Conservation (phyloP, 2,888 invertebrate genomes). For the Zygaena filipendulae region DNA sequence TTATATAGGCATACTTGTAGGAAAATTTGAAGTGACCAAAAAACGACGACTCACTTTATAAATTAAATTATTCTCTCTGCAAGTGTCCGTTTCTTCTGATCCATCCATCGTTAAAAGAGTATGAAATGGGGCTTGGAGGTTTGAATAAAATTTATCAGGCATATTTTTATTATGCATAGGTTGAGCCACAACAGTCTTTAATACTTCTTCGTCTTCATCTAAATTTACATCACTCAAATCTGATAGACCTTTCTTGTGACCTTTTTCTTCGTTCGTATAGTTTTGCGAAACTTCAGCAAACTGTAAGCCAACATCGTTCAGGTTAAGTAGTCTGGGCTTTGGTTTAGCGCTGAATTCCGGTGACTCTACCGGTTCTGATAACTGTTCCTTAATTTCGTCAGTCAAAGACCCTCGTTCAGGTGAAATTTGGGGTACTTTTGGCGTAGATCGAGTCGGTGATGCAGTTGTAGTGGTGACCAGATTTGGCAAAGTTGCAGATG, state of each 20-base stretch:
- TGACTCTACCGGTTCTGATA: slow-evolving; percentile 21
- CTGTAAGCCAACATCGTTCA: slow-evolving; percentile 53
- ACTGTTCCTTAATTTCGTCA: slow-evolving; percentile 19
- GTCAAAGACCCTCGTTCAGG: too few relatives aligned
- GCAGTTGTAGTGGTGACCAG: slow-evolving; percentile 17
- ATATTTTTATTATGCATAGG: slow-evolving; percentile 31
- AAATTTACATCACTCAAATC: slow-evolving; percentile 85
- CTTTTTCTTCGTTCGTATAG: slow-evolving; percentile 28
- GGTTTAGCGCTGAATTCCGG: slow-evolving; percentile 29
- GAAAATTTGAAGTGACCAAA: slow-evolving; percentile 3
- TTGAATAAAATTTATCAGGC: slow-evolving; percentile 49
- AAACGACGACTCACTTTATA: slow-evolving; percentile 70
- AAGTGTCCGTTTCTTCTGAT: slow-evolving; percentile 43
- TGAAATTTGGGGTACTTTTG: too few relatives aligned
- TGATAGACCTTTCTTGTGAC: slow-evolving; percentile 35
- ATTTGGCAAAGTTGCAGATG: too few relatives aligned
- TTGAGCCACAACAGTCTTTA: slow-evolving; percentile 23
- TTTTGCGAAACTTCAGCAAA: slow-evolving; percentile 53
- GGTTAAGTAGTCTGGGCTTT: slow-evolving; percentile 40
- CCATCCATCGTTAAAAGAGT: slow-evolving; percentile 35
- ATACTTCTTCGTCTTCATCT: slow-evolving; percentile 70
- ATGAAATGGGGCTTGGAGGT: slow-evolving; percentile 49
- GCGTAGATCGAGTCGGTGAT: slow-evolving; percentile 21
- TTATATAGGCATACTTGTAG: not conserved
- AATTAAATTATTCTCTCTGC: slow-evolving; percentile 51